phyloP scores from a whole-genome alignment of 2,113 vertebrate genomes.

The Halcyon senegalensis region DNA sequence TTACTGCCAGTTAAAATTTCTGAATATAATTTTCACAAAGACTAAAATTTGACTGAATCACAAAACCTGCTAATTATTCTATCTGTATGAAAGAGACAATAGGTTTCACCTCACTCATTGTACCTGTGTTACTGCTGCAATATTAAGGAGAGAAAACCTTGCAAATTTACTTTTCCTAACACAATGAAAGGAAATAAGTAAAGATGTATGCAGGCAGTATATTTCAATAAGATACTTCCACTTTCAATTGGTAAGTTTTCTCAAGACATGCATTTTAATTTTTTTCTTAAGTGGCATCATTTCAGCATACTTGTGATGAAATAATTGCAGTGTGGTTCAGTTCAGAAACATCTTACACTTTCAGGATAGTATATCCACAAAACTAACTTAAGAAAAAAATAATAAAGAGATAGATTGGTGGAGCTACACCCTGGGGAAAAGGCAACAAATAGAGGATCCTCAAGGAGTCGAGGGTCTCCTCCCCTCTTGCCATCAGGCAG shows the following conservation, averaged over 20 bases:
- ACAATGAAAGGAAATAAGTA: not conserved
- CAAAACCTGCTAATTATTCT: not conserved
- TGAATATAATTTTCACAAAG: not conserved
- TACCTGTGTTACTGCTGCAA: not conserved
- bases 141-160: not conserved
- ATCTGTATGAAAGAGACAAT: not conserved
- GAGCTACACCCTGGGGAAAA: too few species aligned
- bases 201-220: not conserved
- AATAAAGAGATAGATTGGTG: too few species aligned
- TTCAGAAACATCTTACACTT: not conserved
- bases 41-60: not conserved
- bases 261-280: not conserved
- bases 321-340: not conserved
- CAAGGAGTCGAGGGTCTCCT: too few species aligned
- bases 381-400: not conserved
- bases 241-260: not conserved
- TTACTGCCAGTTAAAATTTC: not conserved
- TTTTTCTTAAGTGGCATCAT: not conserved
- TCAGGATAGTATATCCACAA: constrained; percentile 46
- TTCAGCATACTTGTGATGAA: constrained; percentile 1
- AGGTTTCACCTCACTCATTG: not conserved
- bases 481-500: too few species aligned
- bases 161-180: not conserved
- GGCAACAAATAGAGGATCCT: too few species aligned
- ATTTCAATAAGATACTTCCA: not conserved